Evolutionary conservation across 2,888 invertebrate genomes (phyloP), one percentile per base, ranked within the genome.

Genomic region (Hipparchia semele): DNA sequence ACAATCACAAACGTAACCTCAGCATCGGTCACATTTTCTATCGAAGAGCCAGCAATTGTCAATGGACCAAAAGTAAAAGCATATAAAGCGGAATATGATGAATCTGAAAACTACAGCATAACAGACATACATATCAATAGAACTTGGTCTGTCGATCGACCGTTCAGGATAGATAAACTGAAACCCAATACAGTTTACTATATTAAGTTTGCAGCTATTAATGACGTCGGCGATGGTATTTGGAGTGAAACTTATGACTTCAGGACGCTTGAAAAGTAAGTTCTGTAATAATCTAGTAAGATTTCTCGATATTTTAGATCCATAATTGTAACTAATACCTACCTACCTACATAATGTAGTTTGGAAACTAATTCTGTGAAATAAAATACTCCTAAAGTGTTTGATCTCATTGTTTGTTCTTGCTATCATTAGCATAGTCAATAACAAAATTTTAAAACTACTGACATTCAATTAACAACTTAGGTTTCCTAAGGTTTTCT

Each of bases 261-360:
- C 78, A 75, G 72, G 7, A 94, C 93, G 0, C 81, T 86, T 53
- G 87, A 89, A 68, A 91, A 87, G 93, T 93, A 83, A 88, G 90
- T 84, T 66, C 64, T 73, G 0, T 65, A 0, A 65, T 23, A 51
- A 46, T 13, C 8, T 13, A 56, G 56, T 54, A n/a, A 49, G 8
- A 7, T 6, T 4, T 49, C 1, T 49, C 49, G 49, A 49, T 49
- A 49, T 49, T 49, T 49, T 49, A 49, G 49, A 7, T 49, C 0
- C 49, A 49, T 49, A 49, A 49, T 49, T 49, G 49, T 49, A 7
- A 49, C 49, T 49, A 46, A 46, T 46, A 46, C 46, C 6, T 46
- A 46, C 23, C 23, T 23, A 23, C 23, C 23, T 23, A 23, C 23
- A 23, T 23, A 0, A 23, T 23, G 23, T 23, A 39, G 39, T 39